Base-by-base conservation (phyloP, 2,888 invertebrate species). In the Sphaeridia pumilis region DNA sequence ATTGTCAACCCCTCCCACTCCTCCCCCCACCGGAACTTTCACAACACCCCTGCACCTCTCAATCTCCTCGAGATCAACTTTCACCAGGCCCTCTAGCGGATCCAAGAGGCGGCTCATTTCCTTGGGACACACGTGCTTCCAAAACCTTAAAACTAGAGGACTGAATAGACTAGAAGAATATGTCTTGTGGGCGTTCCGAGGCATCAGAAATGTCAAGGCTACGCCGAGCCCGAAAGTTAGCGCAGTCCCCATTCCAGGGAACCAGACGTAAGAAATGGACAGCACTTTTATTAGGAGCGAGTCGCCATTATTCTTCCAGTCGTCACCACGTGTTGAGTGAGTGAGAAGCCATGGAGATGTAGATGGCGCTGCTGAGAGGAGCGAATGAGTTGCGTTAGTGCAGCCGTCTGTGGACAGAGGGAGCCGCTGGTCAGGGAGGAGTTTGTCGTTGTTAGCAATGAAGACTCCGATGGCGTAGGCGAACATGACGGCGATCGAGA, bases 241-340 rank as follows among this genome's bases (percentile, higher is more conserved):
- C n/a, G 64, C 25, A 21, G 64, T 60, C 1, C 69, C 65, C 28
- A 69, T 55, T 36, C 67, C 60, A 14, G 68, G 66, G 52, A 69
- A 68, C 69, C 69, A 70, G 47, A 68, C 59, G 57, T 68, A 70
- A 3, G 70, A 69, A 14, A 70, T 52, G 5, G 58, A 60, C 35
- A 57, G 34, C 12, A 58, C 2, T 25, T 52, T 44, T 27, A 56
- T 55, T 2, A 54, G 24, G 3, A 36, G 22, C 1, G 49, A 26
- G 34, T 62, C 54, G 7, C 58, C 59, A 3, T 52, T 38, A 21
- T 59, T 38, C 46, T 64, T 64, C 64, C 64, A 64, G 17, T 54
- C 49, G n/a, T n/a, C n/a, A n/a, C n/a, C n/a, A n/a, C n/a, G n/a
- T 31, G 31, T 14, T 31, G 31, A 31, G 14, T 7, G 10, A 10